phyloP scores from a whole-genome alignment of 2,113 vertebrate genomes.

The Alouatta palliata region DNA sequence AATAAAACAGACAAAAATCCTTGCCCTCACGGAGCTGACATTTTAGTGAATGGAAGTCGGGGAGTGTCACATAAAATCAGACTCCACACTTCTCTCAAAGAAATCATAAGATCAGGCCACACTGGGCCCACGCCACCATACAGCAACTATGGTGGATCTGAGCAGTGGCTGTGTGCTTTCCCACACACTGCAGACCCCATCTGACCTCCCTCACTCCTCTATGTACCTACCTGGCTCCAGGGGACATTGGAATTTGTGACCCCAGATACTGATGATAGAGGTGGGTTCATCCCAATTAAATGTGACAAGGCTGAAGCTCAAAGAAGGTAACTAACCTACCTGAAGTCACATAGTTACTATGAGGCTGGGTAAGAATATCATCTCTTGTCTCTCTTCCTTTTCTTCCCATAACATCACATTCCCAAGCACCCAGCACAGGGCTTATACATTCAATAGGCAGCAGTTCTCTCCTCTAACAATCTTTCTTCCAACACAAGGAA shows the following conservation, averaged over 20 bases:
- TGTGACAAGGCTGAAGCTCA: background rate
- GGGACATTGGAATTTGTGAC: background rate
- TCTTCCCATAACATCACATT: background rate
- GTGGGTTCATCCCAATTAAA: background rate
- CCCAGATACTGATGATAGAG: background rate
- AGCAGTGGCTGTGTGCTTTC: background rate
- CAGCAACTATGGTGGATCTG: background rate
- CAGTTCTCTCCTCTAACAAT: background rate
- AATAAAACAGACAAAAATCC: constrained; percentile 2
- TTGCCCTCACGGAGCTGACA: background rate
- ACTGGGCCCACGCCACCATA: background rate
- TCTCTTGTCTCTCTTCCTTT: background rate
- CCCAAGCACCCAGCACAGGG: background rate
- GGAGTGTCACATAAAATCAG: background rate
- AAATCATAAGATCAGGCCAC: background rate
- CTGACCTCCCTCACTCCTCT: background rate
- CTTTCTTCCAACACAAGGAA: background rate
- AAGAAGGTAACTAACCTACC: background rate
- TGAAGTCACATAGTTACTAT: background rate
- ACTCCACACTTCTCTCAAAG: background rate
- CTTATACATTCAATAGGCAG: background rate
- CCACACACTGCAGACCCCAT: background rate
- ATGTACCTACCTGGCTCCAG: background rate
- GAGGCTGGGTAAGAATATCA: background rate
- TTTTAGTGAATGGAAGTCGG: background rate